Evolutionary conservation across 1,140 invertebrate genomes (phyloP).

Genomic region (Drosophila albomicans): DNA sequence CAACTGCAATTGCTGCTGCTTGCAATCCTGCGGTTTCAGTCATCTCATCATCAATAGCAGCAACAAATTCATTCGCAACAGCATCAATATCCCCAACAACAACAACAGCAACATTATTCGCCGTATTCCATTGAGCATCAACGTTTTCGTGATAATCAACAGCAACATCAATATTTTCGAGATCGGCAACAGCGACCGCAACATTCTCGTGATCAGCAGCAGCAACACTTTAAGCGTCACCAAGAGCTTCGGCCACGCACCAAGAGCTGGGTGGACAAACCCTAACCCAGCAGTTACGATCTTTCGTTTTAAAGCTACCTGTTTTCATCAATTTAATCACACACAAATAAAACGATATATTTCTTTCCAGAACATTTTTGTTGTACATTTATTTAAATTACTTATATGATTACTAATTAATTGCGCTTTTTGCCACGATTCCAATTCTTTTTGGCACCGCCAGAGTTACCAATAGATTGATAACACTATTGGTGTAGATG

Average conservation of each 20-base stretch:
- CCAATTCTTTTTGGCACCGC: slow-evolving; percentile 73
- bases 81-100: neutral
- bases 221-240: neutral
- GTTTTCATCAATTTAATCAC: too few species aligned
- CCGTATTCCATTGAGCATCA: too few species aligned
- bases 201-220: neutral
- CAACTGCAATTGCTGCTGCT: neutral
- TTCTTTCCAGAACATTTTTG: slow-evolving; percentile 23
- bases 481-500: too few species aligned
- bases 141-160: too few species aligned
- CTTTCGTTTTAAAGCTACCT: too few species aligned
- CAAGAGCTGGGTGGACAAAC: too few species aligned
- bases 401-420: slow-evolving; percentile 4
- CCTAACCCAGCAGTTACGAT: too few species aligned
- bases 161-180: too few species aligned
- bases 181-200: neutral
- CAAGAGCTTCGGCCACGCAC: neutral
- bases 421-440: slow-evolving; percentile 62
- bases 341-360: slow-evolving; percentile 41
- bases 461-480: neutral
- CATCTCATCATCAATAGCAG: neutral
- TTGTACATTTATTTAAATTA: slow-evolving; percentile 34
- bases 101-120: neutral
- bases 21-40: neutral
- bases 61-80: neutral